Percentiles rank a stretch among this genome's conserved stretches.
These are phyloP conservation scores for Sebastes hubbsi DNA, from an alignment of 2,797 vertebrate species.

Conservation along the genomic window DNA sequence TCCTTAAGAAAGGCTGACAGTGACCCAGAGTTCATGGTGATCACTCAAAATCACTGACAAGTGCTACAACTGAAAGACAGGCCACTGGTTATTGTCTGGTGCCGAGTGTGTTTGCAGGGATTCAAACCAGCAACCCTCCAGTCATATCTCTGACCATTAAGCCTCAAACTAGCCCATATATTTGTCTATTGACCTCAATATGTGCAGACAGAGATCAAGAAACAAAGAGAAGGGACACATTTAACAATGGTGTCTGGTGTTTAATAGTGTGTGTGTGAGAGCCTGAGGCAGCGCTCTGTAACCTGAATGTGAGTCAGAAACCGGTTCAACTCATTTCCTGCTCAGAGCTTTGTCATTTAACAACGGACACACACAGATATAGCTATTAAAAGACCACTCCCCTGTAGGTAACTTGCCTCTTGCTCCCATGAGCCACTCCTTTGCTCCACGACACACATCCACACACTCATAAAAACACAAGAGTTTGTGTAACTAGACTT, in stretches of 20 bases:
- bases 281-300: constrained; percentile 60
- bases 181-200: constrained; percentile 64
- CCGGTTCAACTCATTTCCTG: constrained; percentile 71
- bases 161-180: constrained; percentile 25
- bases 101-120: neutral
- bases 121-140: constrained; percentile 44
- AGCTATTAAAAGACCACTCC: constrained; percentile 54
- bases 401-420: constrained; percentile 42
- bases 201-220: constrained; percentile 36
- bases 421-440: constrained; percentile 47
- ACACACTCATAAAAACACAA: constrained; percentile 6
- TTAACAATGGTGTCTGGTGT: constrained; percentile 70
- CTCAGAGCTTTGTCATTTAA: constrained; percentile 66
- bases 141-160: constrained; percentile 34
- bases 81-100: neutral
- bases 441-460: constrained; percentile 20
- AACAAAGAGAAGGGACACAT: constrained; percentile 34
- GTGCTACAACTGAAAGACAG: neutral
- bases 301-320: constrained; percentile 73
- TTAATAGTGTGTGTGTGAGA: constrained; percentile 9
- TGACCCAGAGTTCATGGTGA: constrained; percentile 28
- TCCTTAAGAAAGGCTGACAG: constrained; percentile 4
- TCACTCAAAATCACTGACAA: constrained; percentile 6
- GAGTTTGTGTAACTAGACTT: constrained; percentile 10
- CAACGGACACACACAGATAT: constrained; percentile 18